Evolutionary conservation across 2,888 invertebrate species (phyloP), one percentile per base, ranked within the genome.

Genomic region (Coleophora deauratella): DNA sequence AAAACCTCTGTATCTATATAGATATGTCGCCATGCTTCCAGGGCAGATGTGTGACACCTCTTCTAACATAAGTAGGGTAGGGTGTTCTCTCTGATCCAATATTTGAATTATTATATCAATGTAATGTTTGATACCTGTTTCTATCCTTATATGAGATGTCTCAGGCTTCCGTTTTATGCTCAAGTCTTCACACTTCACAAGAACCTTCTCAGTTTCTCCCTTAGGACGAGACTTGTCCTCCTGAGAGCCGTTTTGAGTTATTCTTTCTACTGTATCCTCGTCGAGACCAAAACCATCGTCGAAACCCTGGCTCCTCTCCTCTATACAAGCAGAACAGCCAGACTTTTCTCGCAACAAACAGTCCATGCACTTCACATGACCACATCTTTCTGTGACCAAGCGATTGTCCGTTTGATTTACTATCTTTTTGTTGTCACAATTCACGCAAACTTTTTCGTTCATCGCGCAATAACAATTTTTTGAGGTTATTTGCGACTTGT

Each of bases 321-420:
- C 52, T 37, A 56, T 46, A 58, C 91, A 91, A 50, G 87, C 86
- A 48, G 78, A 71, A 60, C 93, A 93, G 10, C 90, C 89, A 31
- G 85, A 72, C 51, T 88, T 91, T 62, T 93, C 93, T 13, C 85
- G 77, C 28, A 93, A 63, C 34, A 93, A 77, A 63, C 93, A 93
- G 49, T 88, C 74, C 54, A 93, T 89, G 68, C 93, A 93, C 72
- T 93, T 93, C 41, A 86, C 85, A 66, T 93, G 93, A 2, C 93
- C 93, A 69, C 93, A 93, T 37, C 86, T 87, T 64, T 93, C 93
- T 38, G 89, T 90, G 11, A 93, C 89, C 41, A 93, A 72, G 40
- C 93, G 84, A 57, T 89, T 89, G 43, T 84, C 72, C 6, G 89
- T 88, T 34, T 73, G 69, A 54, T 88, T 88, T 31, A 88, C 79